Base-by-base conservation (phyloP, 2,113 vertebrate genomes). In the Mystacornis crossleyi region DNA sequence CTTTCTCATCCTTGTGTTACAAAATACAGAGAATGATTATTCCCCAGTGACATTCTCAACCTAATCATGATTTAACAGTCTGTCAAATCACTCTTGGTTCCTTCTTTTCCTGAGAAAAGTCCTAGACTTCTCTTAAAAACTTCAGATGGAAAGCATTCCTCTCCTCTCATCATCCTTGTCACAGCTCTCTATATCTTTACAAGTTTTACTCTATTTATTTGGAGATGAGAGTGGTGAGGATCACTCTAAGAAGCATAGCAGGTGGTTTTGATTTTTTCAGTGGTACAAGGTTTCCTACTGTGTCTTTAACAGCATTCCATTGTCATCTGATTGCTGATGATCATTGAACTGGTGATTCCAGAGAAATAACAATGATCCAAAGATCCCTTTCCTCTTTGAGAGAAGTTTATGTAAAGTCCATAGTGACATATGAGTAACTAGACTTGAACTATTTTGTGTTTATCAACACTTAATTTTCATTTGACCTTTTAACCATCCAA, bases 11-110 rank as follows among this genome's bases (percentile, higher is more conserved):
- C 36, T 72, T 1, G 0, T 69, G 58, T 61, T 86, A 50, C 65
- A 88, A 90, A 89, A 88, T 65, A 65, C 7, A 82, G 36, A 34
- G 64, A 82, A 92, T 38, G 4, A 94, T 95, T 92, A 94, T 82
- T 92, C 88, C 88, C 71, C 29, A 38, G 50, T 65, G 45, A 53
- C 36, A 12, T 82, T 88, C 50, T 77, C 24, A 81, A 38, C 28
- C 31, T 58, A 42, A 80, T 75, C 28, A 34, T 64, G 61, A 72
- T 72, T 95, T 93, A 79, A 79, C 24, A 89, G 17, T 25, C 50
- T 86, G 45, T 82, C 79, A 92, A 87, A 88, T 90, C 21, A 72
- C 40, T 43, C 61, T 61, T 23, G 29, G 28, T 72, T 86, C 48
- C 47, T 45, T 90, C 10, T 74, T 84, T 89, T 80, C 61, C 48